Base-by-base conservation (phyloP, 37 sponge, comb jelly and placozoan genomes). In the Oopsacas minuta region DNA sequence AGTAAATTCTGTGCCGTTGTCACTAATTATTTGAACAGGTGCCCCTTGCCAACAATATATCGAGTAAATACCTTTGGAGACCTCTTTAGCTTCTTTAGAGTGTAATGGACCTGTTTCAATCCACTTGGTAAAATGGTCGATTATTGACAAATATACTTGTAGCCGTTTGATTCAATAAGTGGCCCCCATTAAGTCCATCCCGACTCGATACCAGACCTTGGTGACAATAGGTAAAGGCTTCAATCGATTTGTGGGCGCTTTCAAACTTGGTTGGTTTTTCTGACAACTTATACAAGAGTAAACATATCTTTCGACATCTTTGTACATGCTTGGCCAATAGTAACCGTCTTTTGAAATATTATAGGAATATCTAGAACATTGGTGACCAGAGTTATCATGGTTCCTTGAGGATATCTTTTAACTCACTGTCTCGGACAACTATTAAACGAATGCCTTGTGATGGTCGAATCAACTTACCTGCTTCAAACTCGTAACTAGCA, bases 11-110 rank as follows among this genome's bases (percentile, higher is more conserved):
- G 17, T 3, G 22, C 75, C 75, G 75, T 61, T 61, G 75, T 61
- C 75, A n/a, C 75, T 61, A 61, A 61, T 61, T 25, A 61, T 61
- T 34, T 61, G 75, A 12, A 61, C 75, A 32, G 75, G 75, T 3
- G 75, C 75, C 5, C 75, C 75, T 12, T 61, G 75, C 28, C 75
- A 32, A 61, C 75, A 61, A 12, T 61, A 61, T 25, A 61, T 61
- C 20, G 75, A 61, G 28, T 25, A 61, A 25, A 61, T 10, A 12
- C 75, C 75, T 61, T 34, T 10, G 30, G 75, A 10, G 1, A 61
- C 20, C 22, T 61, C 75, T 61, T 25, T 10, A 25, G 75, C 75
- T 61, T 61, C 75, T 12, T 61, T 61, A 25, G 75, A 61, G 28
- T n/a, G 22, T 25, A 61, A n/a, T 25, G 75, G 17, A 3, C 75